phyloP scores from a whole-genome alignment of 2,888 invertebrate genomes.

The Lutraria lutraria region DNA sequence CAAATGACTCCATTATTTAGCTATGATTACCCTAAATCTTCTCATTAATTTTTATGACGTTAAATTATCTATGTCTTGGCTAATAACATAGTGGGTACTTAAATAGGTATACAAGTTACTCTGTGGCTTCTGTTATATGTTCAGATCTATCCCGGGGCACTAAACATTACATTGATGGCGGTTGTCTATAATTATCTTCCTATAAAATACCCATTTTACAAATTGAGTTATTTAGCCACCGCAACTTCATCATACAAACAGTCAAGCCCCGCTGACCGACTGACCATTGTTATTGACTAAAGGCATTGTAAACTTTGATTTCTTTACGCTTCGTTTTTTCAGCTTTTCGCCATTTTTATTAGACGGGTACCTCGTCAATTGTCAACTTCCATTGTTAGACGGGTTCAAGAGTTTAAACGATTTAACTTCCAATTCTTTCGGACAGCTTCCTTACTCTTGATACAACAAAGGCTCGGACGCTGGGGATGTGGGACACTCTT shows the following conservation, averaged over 20 bases:
- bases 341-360: conserved; percentile 62
- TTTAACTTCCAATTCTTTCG: conserved; percentile 55
- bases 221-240: conserved; percentile 69
- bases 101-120: conserved; percentile 13
- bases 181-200: conserved; percentile 63
- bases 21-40: conserved; percentile 34
- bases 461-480: conserved; percentile 46
- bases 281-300: conserved; percentile 49
- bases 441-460: conserved; percentile 31
- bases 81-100: conserved; percentile 31
- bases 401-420: conserved; percentile 71
- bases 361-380: conserved; percentile 52
- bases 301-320: conserved; percentile 59
- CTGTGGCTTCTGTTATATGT: conserved; percentile 26
- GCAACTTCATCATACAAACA: conserved; percentile 52
- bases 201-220: conserved; percentile 71
- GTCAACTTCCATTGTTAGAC: conserved; percentile 60
- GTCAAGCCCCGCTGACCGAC: conserved; percentile 38
- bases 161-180: conserved; percentile 41
- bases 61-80: conserved; percentile 38
- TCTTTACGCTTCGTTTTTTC: conserved; percentile 51
- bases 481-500: conserved; percentile 33
- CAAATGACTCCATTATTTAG: conserved; percentile 29
- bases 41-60: conserved; percentile 30
- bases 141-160: conserved; percentile 22